A percentile compares a stretch with the other conserved stretches of the same genome.
These are phyloP conservation scores for Galemys pyrenaicus DNA, from an alignment of 2,113 vertebrate species.

Conservation along the genomic window DNA sequence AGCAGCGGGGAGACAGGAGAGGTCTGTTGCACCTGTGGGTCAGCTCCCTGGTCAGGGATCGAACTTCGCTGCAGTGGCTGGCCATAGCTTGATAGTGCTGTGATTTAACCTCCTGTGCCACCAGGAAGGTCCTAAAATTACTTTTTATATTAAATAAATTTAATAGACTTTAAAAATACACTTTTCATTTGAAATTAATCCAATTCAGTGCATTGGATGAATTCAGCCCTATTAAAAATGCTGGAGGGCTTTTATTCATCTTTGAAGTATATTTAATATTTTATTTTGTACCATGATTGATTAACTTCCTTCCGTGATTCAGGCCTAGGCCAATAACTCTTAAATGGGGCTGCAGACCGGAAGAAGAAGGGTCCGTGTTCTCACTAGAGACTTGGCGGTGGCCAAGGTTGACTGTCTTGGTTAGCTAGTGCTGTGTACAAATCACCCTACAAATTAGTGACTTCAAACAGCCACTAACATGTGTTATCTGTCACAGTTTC, in stretches of 20 bases:
- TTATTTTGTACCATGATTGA: not conserved
- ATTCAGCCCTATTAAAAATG: not conserved
- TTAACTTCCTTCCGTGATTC: not conserved
- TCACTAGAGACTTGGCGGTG: too few relatives aligned
- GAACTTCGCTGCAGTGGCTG: too few relatives aligned
- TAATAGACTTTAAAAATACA: too few relatives aligned
- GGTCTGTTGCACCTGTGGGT: too few relatives aligned
- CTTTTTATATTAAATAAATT: too few relatives aligned
- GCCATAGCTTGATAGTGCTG: too few relatives aligned
- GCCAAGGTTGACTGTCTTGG: accelerated
- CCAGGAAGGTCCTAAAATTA: too few relatives aligned
- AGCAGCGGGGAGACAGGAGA: too few relatives aligned
- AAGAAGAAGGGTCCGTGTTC: not conserved
- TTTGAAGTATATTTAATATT: not conserved
- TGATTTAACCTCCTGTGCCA: too few relatives aligned
- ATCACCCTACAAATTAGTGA: too few relatives aligned
- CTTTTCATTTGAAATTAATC: not conserved
- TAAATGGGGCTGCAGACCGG: not conserved
- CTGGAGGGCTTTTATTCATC: not conserved
- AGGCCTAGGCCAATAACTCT: not conserved
- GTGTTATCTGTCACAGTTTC: not conserved
- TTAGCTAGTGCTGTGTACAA: not conserved
- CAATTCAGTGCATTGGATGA: not conserved
- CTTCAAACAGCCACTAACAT: not conserved
- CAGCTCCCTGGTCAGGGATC: too few relatives aligned